These are phyloP conservation scores for Hydrolagus affinis DNA, from an alignment of 2,113 vertebrate genomes.

Conservation along the genomic window DNA sequence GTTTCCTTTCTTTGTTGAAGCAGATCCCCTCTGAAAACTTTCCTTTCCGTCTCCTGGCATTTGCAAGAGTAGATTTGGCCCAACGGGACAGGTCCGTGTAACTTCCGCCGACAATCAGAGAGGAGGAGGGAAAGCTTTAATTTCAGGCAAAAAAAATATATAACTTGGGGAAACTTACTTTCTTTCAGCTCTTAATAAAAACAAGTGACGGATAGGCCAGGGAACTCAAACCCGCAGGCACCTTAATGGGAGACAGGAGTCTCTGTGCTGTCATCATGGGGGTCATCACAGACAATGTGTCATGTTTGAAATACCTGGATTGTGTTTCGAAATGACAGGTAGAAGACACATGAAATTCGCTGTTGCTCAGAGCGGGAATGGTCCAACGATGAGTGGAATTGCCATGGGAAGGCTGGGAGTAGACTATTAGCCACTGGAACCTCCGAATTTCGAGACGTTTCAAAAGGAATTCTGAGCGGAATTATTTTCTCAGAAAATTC, in stretches of 20 bases:
- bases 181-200: not conserved
- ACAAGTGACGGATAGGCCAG: not conserved
- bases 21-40: not conserved
- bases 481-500: not conserved
- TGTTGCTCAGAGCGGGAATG: conserved; percentile 59
- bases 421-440: conserved; percentile 42
- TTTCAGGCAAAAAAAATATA: no score
- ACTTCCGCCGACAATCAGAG: no score
- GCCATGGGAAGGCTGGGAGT: conserved; percentile 50
- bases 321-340: conserved; percentile 55
- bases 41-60: not conserved
- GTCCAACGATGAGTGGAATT: conserved; percentile 70
- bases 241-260: not conserved
- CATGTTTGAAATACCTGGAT: not conserved
- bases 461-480: not conserved
- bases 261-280: no score
- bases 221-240: not conserved
- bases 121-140: no score
- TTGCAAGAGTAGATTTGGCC: not conserved
- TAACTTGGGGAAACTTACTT: not conserved
- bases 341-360: conserved; percentile 56
- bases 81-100: no score
- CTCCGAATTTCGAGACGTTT: conserved; percentile 58
- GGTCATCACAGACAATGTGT: not conserved
- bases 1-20: conserved; percentile 31